Base-by-base conservation (phyloP, 2,797 vertebrate genomes). In the Melanotaenia maccullochi region DNA sequence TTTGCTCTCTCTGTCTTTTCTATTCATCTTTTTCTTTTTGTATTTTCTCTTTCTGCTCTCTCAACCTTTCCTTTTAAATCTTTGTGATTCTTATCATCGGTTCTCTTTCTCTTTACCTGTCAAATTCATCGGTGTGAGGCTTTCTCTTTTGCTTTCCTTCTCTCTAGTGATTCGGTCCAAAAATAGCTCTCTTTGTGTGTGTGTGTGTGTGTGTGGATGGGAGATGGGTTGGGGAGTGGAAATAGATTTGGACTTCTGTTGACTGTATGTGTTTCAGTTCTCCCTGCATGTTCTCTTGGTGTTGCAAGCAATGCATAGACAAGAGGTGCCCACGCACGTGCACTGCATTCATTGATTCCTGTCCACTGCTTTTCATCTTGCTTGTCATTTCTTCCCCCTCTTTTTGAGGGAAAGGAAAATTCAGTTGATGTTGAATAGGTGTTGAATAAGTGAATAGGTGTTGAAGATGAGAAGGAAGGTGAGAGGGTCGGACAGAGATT, bases 161-260 rank as follows among this genome's bases (percentile, higher is more conserved):
- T 76, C 84, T 90, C 76, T 38, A 44, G 80, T 0, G 76, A 63
- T 62, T 73, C 57, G 4, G 36, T 83, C 87, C 84, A 71, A 82
- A 91, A 90, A 90, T 91, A 88, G 71, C 35, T 68, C 8, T 25
- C 44, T 5, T 3, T 63, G 47, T 73, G 28, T 67, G n/a, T 51
- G 56, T 57, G 38, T 22, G 33, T 7, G 71, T 55, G 58, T 64
- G 67, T 65, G 63, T 66, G 42, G 38, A 38, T 57, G 49, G 22
- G 61, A 57, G 65, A 64, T 22, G 8, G 54, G 57, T 38, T 49
- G 20, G 61, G 47, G 60, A 76, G 67, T 76, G 68, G 78, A 79
- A 86, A 84, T 84, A 76, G 75, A 42, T 28, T 24, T 63, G 55
- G n/a, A 58, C 1, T 2, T 79, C 65, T 70, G 44, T 51, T 8